These are phyloP conservation scores for Aelia acuminata DNA, from an alignment of 2,888 invertebrate species.

Conservation along the genomic window DNA sequence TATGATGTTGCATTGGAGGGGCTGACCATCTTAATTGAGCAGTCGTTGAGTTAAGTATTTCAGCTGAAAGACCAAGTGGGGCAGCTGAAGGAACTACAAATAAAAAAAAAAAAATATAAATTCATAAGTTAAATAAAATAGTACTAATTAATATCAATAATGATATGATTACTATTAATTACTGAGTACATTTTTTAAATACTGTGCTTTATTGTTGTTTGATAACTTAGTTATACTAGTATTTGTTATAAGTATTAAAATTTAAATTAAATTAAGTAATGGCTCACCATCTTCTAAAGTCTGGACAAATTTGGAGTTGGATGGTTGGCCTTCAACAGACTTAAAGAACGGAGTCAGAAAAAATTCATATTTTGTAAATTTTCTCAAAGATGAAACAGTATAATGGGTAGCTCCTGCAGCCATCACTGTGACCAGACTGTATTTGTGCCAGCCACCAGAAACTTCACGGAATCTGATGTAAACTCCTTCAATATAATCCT, in stretches of 20 bases:
- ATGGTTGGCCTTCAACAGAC: conserved; percentile 90
- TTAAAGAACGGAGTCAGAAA: conserved; percentile 93
- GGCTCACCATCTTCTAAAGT: conserved; percentile 66
- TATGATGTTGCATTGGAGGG: conserved; percentile 82
- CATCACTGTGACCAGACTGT: conserved; percentile 79
- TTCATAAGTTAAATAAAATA: neutral
- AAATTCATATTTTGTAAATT: conserved; percentile 91
- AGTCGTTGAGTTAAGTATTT: conserved; percentile 85
- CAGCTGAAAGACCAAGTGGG: conserved; percentile 84
- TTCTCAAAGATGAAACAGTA: conserved; percentile 82
- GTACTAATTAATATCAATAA: neutral
- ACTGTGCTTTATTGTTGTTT: too few species aligned
- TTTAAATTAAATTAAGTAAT: neutral
- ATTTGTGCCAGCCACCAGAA: conserved; percentile 73
- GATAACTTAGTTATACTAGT: neutral
- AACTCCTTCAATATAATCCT: conserved; percentile 77
- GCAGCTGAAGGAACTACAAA: conserved; percentile 82
- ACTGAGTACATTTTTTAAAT: too few species aligned
- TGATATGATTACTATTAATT: too few species aligned
- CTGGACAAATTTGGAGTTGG: conserved; percentile 86
- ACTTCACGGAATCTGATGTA: conserved; percentile 79
- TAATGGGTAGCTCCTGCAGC: conserved; percentile 82
- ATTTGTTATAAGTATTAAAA: neutral
- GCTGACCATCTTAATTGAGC: conserved; percentile 88
- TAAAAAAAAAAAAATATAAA: too few species aligned